Evolutionary conservation across 2,797 vertebrate species (phyloP), one percentile per base, ranked within the genome.

Genomic region (Brachyrhaphis roseni): DNA sequence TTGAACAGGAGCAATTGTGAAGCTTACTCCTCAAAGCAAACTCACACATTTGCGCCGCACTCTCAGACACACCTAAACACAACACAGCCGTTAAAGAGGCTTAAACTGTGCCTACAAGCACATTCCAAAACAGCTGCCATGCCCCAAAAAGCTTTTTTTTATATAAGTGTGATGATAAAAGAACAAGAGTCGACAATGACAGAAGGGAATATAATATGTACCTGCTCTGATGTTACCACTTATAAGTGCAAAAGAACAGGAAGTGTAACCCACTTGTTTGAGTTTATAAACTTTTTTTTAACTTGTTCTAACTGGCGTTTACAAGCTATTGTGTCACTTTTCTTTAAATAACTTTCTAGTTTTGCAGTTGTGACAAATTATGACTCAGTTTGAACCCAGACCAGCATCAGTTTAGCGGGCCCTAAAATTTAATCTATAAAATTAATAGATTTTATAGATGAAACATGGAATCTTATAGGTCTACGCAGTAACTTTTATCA

Each of bases 51-150:
- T 43, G 68, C 43, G 72, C 78, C 72, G 53, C 82, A 26, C 66
- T 87, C 72, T 78, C 36, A 59, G 81, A 57, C 88, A 88, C 91
- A 85, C 91, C 89, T 91, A 74, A 49, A 72, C 53, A 45, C 46
- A 75, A 49, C 55, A 41, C 51, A 45, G 59, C 64, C 3, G 53
- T 81, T 72, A 81, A 36, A 12, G 71, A 86, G 76, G 75, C 75
- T 79, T 59, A 46, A 72, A 76, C 53, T 74, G 1, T 49, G 68
- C 36, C 49, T 23, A 76, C 45, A 85, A 80, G 83, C 74, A 74
- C 86, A 85, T 85, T 80, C 77, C 76, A 55, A 26, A 82, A 80
- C 81, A 6, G 80, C 84, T 62, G 5, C 55, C 49, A 74, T 72
- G 68, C 36, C 62, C 18, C 72, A 57, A 36, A 26, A 59, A 23